Base-by-base conservation (phyloP, 2,113 vertebrate genomes). In the Anhinga anhinga region DNA sequence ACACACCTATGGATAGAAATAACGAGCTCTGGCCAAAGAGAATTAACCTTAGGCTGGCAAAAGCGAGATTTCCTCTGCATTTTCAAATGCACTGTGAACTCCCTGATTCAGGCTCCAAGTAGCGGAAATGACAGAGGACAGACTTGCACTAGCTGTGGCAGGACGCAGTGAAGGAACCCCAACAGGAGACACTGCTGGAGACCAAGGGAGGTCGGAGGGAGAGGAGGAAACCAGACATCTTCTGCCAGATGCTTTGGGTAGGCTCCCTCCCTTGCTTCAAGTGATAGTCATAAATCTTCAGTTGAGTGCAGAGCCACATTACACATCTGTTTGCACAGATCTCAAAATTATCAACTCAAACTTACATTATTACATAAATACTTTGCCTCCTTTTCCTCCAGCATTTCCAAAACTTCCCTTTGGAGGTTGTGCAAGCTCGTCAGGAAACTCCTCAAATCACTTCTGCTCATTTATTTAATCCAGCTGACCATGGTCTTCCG, bases 231-330 rank as follows among this genome's bases (percentile, higher is more conserved):
- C 18, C 59, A 47, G 36, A 34, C 29, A 50, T 25, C 50, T 61
- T n/a, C 58, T 88, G 76, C 88, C 82, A 89, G 82, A 71, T 81
- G 69, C 67, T 74, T 69, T 50, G 55, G 50, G 77, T 50, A 91
- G 73, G 42, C 32, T 36, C 90, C 59, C n/a, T 73, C 5, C 1
- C 69, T 53, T 59, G 32, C 53, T 93, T 40, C 82, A 94, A 71
- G 63, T 45, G 82, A 44, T 5, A 87, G 69, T 83, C 79, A 82
- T 86, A 84, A 67, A 66, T 49, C 55, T 27, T 50, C 52, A 32
- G 56, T 3, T 62, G 69, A 76, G 67, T 32, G 20, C 53, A 55
- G 49, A 76, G 56, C 34, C 36, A 87, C 36, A 36, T 22, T 18
- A 36, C 32, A 23, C 62, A 80, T 80, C 44, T 29, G 5, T 58